phyloP scores from a whole-genome alignment of 2,888 invertebrate species.

The Sturmia bella region DNA sequence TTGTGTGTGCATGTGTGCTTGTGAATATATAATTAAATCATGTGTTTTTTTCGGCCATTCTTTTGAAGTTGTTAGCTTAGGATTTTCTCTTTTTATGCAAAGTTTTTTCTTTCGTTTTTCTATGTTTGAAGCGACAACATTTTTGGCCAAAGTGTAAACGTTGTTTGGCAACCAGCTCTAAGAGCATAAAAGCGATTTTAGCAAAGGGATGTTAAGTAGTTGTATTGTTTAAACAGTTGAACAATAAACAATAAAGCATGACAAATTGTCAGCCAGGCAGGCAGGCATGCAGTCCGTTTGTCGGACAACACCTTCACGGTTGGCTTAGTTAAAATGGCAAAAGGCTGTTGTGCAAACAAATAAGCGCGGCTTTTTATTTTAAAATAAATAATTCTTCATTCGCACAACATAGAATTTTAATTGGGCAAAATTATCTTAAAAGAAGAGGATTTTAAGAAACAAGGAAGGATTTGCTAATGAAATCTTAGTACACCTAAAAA shows the following conservation, averaged over 20 bases:
- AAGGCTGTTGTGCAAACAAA: conserved; percentile 22
- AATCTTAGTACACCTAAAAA: not conserved
- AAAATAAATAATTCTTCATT: conserved; percentile 9
- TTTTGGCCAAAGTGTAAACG: not conserved
- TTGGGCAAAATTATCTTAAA: conserved; percentile 11
- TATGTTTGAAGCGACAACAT: not conserved
- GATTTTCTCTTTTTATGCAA: not conserved
- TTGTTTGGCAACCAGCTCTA: not conserved
- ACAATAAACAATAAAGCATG: conserved; percentile 25
- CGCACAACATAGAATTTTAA: conserved; percentile 34
- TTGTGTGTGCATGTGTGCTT: conserved; percentile 2
- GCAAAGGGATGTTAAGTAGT: conserved; percentile 5
- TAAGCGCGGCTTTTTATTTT: conserved; percentile 8
- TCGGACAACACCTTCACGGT: conserved; percentile 49
- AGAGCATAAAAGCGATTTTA: not conserved
- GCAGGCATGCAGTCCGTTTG: no score
- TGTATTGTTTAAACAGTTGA: conserved; percentile 52
- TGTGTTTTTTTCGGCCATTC: conserved; percentile 13
- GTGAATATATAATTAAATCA: conserved; percentile 34
- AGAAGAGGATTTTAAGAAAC: not conserved
- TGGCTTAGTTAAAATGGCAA: conserved; percentile 50
- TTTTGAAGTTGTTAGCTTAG: not conserved
- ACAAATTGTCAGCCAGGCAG: not conserved
- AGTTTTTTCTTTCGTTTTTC: not conserved
- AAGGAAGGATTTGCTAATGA: not conserved